Conservation (phyloP, 2,797 vertebrate genomes). For the Mormyrus hasselquistii region DNA sequence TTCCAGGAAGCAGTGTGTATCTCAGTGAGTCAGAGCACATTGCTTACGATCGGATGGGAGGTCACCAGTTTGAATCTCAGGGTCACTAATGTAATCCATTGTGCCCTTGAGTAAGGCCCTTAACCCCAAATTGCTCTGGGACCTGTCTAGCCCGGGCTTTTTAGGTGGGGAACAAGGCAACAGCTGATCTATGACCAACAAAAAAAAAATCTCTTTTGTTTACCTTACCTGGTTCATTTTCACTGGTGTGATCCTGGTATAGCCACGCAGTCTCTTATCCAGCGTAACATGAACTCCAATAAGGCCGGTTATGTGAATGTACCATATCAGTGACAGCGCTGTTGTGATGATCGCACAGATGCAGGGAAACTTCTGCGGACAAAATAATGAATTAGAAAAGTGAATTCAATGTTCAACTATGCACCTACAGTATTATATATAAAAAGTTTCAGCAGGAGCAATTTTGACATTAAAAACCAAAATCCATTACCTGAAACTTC, state of each 20-base stretch:
- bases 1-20: neutral
- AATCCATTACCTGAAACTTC: constrained; percentile 48
- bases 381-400: neutral
- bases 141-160: neutral
- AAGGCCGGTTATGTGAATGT: constrained; percentile 44
- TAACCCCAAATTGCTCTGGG: neutral
- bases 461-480: neutral
- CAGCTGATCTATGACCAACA: neutral
- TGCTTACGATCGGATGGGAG: neutral
- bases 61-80: neutral
- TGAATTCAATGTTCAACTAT: neutral
- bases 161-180: neutral
- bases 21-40: neutral
- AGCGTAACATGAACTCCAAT: neutral
- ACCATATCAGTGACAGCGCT: constrained; percentile 51
- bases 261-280: constrained; percentile 46
- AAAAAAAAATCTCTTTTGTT: neutral
- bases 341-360: constrained; percentile 48
- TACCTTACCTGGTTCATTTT: constrained; percentile 44
- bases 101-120: neutral
- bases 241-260: constrained; percentile 44
- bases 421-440: neutral
- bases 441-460: neutral
- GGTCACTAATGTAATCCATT: neutral
- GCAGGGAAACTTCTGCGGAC: constrained; percentile 45